Evolutionary conservation across 2,113 vertebrate species (phyloP).

Genomic region (Argyrosomus japonicus): DNA sequence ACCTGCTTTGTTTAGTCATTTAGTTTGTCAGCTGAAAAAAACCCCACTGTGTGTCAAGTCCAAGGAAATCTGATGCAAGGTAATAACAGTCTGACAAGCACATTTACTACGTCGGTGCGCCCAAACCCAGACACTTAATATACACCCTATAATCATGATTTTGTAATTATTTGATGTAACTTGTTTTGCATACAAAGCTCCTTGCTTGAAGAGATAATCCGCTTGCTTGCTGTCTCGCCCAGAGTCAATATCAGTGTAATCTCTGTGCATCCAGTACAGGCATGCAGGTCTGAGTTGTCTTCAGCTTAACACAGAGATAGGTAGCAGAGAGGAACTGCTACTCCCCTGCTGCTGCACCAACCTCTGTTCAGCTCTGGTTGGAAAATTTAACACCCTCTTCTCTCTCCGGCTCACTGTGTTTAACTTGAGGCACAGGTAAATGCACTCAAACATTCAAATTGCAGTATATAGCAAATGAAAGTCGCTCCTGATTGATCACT

Average conservation of each 20-base stretch:
- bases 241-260: neutral
- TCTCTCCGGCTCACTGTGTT: neutral
- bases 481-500: neutral
- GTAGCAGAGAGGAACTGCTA: neutral
- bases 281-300: neutral
- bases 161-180: neutral
- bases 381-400: neutral
- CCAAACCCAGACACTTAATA: neutral
- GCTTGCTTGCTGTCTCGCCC: too few relatives aligned
- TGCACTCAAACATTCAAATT: neutral
- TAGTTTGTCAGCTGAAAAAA: slow-evolving; percentile 2
- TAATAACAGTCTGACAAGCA: neutral
- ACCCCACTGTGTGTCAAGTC: neutral
- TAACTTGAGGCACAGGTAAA: neutral
- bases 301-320: neutral
- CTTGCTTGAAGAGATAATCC: neutral
- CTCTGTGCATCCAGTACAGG: neutral
- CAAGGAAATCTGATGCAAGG: neutral
- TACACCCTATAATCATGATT: neutral
- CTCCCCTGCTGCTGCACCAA: neutral
- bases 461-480: neutral
- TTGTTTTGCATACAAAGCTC: neutral
- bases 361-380: neutral
- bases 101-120: neutral
- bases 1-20: slow-evolving; percentile 32